Evolutionary conservation across 2,113 vertebrate genomes (phyloP).

Genomic region (Datnioides undecimradiatus): DNA sequence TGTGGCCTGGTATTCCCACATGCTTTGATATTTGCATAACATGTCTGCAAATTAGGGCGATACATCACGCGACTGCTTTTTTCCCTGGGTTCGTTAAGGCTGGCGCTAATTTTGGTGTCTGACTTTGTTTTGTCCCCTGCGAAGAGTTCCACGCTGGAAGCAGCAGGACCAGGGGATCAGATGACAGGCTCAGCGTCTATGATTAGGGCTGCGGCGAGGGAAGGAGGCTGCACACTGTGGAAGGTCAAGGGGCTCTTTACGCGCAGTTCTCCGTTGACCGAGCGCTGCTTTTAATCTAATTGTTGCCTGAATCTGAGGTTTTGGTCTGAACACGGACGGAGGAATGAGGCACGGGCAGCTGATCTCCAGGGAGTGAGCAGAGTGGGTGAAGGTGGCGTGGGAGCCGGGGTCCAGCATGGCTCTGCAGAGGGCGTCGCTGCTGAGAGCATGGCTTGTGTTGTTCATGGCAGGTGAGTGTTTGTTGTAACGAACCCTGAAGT

Average conservation of each 20-base stretch:
- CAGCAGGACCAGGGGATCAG: conserved; percentile 58
- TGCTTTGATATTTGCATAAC: neutral
- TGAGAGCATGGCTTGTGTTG: conserved; percentile 64
- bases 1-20: neutral
- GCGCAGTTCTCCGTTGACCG: conserved; percentile 24
- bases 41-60: neutral
- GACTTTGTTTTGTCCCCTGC: conserved; percentile 62
- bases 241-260: conserved; percentile 55
- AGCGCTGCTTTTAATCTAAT: neutral
- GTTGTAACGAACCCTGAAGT: neutral
- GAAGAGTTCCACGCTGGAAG: conserved; percentile 30
- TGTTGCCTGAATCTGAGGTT: neutral
- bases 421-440: conserved; percentile 25
- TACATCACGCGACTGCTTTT: no score
- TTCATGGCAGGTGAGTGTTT: conserved; percentile 68
- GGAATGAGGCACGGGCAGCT: conserved; percentile 18
- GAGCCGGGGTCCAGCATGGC: conserved; percentile 52
- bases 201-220: conserved; percentile 43
- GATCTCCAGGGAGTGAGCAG: conserved; percentile 35
- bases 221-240: conserved; percentile 19
- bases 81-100: neutral
- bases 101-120: conserved; percentile 47
- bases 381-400: neutral
- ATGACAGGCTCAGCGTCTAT: conserved; percentile 61
- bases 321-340: neutral